Base-by-base conservation (phyloP, 2,113 vertebrate genomes). In the Antennarius striatus region DNA sequence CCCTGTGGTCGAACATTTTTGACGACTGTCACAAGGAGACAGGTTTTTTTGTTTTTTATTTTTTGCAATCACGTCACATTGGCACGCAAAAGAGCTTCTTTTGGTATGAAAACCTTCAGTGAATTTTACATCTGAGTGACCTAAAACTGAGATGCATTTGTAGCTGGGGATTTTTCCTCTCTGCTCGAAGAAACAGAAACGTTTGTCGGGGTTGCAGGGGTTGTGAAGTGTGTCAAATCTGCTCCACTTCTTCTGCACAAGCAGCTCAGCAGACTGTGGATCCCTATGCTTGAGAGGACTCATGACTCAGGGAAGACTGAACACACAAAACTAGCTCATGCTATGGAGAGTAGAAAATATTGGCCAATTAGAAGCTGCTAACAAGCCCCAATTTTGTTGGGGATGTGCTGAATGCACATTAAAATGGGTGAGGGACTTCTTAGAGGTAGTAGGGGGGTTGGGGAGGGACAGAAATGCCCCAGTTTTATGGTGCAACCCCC, bases 151-250 rank as follows among this genome's bases (percentile, higher is more conserved):
- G 36, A 64, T 67, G 54, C 32, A 30, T 69, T 64, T 63, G 32
- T 49, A 63, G 47, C 42, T 43, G n/a, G 39, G 56, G 40, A 56
- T 63, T 60, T 57, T 63, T 17, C 52, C 45, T 72, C 50, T 48
- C 16, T 68, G 55, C 58, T 71, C 52, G 43, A 71, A 71, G 68
- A 73, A 74, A 76, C 65, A 68, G 62, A 77, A 68, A 85, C 67
- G 81, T 75, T 71, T 79, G 86, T 81, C 74, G 63, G 86, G 64
- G 80, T 71, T 71, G 80, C 78, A 53, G 71, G 86, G 83, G 70
- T 81, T 86, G 52, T 92, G 84, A 85, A 91, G 88, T 91, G 90
- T 91, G 88, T 88, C 81, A 90, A 91, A 93, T 91, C 86, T 92
- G 91, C 67, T 90, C 90, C 88, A 90, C 75, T 92, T 93, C 86